Base-by-base conservation (phyloP, 2,888 invertebrate species). In the Agonopterix arenella region DNA sequence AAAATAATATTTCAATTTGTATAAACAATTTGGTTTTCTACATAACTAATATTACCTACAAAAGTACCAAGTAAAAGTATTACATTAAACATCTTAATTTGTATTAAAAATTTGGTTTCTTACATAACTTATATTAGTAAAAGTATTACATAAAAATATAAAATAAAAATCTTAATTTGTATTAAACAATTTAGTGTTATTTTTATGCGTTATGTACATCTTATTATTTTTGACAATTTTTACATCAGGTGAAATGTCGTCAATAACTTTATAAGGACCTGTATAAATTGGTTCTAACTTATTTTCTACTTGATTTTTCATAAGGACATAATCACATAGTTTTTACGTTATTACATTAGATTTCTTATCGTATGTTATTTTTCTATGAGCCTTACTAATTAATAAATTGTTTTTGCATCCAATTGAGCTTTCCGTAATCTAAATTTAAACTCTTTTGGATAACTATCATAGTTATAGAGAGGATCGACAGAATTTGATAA, bases 331-430 rank as follows among this genome's bases (percentile, higher is more conserved):
- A 36, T 56, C 56, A 52, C 50, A 44, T 13, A 13, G 36, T 10
- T 53, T 56, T 50, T 54, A 55, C 2, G 4, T 44, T 36, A 47
- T 45, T 10, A 54, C 51, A 36, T 54, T 58, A 28, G 52, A 42
- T 53, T 56, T 48, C 0, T 11, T 36, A 42, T 59, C 57, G 36
- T 53, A 56, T 40, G 48, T 37, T 18, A 4, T 5, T 52, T 56
- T 56, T 49, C 48, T 44, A n/a, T 11, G 11, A 9, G 45, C 11
- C 50, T 56, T 57, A 43, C 48, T 48, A 11, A 49, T 42, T 41
- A 54, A 13, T 46, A 60, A 49, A 49, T 58, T 57, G 8, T 56
- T 41, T n/a, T 49, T 52, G 58, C 60, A 42, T 58, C 55, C 36
- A 40, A 48, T 49, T 57, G 54, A 38, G 52, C 52, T 4, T 49